Evolutionary conservation across 2,113 vertebrate genomes (phyloP), one percentile per base, ranked within the genome.

Genomic region (Tichodroma muraria): DNA sequence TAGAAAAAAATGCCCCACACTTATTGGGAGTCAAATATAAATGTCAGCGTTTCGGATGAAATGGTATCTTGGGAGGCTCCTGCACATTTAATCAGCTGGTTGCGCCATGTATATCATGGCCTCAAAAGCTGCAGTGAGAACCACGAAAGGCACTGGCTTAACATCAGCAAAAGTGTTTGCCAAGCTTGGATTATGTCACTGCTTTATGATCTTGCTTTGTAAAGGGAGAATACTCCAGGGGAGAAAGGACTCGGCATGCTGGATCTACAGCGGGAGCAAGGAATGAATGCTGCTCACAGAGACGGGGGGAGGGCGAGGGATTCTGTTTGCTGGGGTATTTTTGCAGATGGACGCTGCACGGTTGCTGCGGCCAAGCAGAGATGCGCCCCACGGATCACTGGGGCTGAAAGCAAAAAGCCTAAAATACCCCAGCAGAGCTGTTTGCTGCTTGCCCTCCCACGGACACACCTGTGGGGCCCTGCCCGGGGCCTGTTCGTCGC

Each of bases 151-250:
- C 90, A 71, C 94, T 92, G 85, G 96, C 92, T 90, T 84, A 63
- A 80, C 93, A 92, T 96, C 96, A 97, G 96, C 85, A 61, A 14
- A 80, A 94, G 90, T 69, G 78, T 96, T 89, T 95, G 97, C 97
- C 94, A 95, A 97, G 89, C 84, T 77, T 33, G 83, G 95, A 96
- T 97, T 93, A 96, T 95, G 71, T 97, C 97, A 96, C 88, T 45
- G 87, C 96, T 97, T 97, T 94, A 96, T 93, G 93, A 87, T 96
- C 93, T 89, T 84, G 86, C 95, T 97, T 88, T 89, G 88, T 81
- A 97, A 96, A 96, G 73, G 92, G 93, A 97, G 97, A 97, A 94
- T 47, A 40, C 88, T 97, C 93, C 35, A 71, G 90, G 85, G 97
- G 95, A 83, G 78, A 66, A 94, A 94, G 80, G 88, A 70, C 92